These are phyloP conservation scores for Ceyx melanurus DNA, from an alignment of 2,113 vertebrate genomes.

Conservation along the genomic window DNA sequence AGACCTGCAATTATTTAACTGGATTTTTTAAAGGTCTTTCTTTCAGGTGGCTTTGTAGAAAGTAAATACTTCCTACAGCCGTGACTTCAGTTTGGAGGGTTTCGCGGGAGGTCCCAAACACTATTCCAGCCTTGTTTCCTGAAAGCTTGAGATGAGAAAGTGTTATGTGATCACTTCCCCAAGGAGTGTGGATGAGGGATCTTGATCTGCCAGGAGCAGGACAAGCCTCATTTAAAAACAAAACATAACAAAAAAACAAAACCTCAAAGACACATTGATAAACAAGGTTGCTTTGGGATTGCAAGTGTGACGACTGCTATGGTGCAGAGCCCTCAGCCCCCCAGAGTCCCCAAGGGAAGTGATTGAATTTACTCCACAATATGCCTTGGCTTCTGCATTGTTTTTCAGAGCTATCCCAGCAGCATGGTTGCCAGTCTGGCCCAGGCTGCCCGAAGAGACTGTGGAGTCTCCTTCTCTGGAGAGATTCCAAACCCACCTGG, in stretches of 20 bases:
- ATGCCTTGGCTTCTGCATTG: fast-evolving
- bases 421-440: neutral
- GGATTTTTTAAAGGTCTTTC: neutral
- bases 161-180: fast-evolving
- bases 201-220: neutral
- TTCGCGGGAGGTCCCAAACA: neutral
- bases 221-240: neutral
- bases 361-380: fast-evolving
- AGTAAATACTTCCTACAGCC: neutral
- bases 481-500: no score
- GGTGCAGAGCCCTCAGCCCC: neutral
- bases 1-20: neutral
- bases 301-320: no score
- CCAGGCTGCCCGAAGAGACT: no score
- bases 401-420: neutral
- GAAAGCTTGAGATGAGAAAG: fast-evolving
- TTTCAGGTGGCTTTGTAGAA: neutral
- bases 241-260: neutral
- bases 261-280: neutral
- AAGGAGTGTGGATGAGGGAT: fast-evolving
- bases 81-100: neutral
- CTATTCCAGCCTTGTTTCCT: neutral
- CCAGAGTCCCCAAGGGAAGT: fast-evolving
- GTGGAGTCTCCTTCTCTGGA: no score
- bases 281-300: neutral